Conservation (phyloP, 2,797 vertebrate genomes). For the Cercopithecus mitis region DNA sequence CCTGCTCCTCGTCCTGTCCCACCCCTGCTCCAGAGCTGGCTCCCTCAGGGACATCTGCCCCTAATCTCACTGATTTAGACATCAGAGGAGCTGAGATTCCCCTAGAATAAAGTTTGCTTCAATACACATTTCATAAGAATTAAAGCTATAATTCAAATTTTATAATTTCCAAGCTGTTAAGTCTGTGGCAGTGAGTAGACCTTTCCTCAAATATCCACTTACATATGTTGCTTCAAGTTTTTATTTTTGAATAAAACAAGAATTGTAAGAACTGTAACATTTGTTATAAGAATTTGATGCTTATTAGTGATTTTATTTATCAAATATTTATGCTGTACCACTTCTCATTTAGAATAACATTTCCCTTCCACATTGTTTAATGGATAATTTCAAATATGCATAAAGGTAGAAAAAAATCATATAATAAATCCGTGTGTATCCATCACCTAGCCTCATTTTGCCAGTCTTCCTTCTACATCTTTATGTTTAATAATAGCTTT, state of each 20-base stretch:
- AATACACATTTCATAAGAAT: not conserved
- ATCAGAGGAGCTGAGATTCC: not conserved
- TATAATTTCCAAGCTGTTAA: constrained; percentile 94
- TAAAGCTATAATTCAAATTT: not conserved
- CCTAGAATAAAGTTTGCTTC: not conserved
- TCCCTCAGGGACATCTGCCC: not conserved
- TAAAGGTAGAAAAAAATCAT: not conserved
- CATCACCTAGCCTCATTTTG: not conserved
- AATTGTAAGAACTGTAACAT: too few species aligned
- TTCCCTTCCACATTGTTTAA: not conserved
- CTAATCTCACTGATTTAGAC: not conserved
- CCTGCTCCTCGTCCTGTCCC: not conserved
- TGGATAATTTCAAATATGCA: not conserved
- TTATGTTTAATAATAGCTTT: constrained; percentile 20
- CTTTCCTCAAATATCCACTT: not conserved
- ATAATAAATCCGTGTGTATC: not conserved
- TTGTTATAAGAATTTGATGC: not conserved
- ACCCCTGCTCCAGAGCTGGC: not conserved
- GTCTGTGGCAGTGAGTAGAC: constrained; percentile 94
- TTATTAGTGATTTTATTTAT: not conserved
- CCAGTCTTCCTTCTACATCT: not conserved
- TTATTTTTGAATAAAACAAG: not conserved
- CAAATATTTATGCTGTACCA: not conserved
- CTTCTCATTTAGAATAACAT: constrained; percentile 5
- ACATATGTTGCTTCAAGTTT: not conserved